Conservation (phyloP, 2,888 invertebrate genomes). For the Eupithecia dodoneata region DNA sequence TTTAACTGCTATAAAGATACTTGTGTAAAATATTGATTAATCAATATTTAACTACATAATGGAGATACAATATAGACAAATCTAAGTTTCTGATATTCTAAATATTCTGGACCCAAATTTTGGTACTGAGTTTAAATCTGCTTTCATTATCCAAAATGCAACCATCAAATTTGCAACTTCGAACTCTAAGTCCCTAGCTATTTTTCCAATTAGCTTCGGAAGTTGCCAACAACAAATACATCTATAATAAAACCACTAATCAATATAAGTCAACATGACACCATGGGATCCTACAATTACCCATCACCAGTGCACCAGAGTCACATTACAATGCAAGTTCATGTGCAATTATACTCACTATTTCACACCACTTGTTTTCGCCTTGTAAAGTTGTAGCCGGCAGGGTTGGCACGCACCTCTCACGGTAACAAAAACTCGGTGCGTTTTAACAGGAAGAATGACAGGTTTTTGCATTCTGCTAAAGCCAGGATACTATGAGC, state of each 20-base stretch:
- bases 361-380: slow-evolving; percentile 32
- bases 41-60: not conserved
- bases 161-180: not conserved
- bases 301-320: not conserved
- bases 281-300: slow-evolving; percentile 3
- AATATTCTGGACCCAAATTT: not conserved
- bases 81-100: not conserved
- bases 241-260: not conserved
- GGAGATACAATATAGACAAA: not conserved
- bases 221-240: not conserved
- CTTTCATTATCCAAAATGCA: not conserved
- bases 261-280: not conserved
- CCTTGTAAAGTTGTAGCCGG: slow-evolving; percentile 13
- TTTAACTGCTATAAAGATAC: not conserved
- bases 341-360: slow-evolving; percentile 20
- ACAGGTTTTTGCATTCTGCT: not conserved
- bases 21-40: not conserved
- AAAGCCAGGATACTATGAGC: not conserved
- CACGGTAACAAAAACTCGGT: not conserved
- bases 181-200: no score
- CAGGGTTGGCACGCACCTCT: slow-evolving; percentile 21
- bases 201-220: not conserved
- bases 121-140: not conserved
- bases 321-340: slow-evolving; percentile 21
- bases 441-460: not conserved